Evolutionary conservation across 2,888 invertebrate species (phyloP).

Genomic region (Aporophyla nigra): DNA sequence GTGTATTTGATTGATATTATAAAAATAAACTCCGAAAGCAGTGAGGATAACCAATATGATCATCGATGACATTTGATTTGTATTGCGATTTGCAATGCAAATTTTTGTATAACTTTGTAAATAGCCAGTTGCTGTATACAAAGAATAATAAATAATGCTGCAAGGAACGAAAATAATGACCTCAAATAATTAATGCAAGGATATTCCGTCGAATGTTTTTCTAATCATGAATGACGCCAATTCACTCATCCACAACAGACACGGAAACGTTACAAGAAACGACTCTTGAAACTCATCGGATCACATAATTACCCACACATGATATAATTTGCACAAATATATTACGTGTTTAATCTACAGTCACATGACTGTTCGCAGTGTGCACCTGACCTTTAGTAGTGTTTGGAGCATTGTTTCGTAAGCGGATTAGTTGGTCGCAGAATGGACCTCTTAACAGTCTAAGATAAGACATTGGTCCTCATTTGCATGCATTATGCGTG

Average conservation of each 20-base stretch:
- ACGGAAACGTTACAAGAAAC: slow-evolving; percentile 27
- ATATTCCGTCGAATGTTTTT: neutral
- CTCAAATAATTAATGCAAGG: neutral
- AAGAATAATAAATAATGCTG: too few species aligned
- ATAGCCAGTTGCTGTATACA: neutral
- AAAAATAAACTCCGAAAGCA: neutral
- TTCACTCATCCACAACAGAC: slow-evolving; percentile 18
- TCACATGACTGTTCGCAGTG: slow-evolving; percentile 22
- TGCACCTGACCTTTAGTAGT: slow-evolving; percentile 25
- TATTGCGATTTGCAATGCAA: slow-evolving; percentile 4
- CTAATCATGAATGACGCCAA: slow-evolving; percentile 16
- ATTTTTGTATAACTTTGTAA: neutral
- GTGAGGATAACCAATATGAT: neutral
- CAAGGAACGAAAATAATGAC: neutral
- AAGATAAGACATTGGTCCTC: neutral
- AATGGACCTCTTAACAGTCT: slow-evolving; percentile 7
- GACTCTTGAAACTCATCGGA: slow-evolving; percentile 19
- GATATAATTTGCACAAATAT: slow-evolving; percentile 39
- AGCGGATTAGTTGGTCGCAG: slow-evolving; percentile 9
- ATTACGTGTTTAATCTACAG: slow-evolving; percentile 43
- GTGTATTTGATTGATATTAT: neutral
- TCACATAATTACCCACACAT: slow-evolving; percentile 35
- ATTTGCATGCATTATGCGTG: neutral
- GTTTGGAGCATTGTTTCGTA: slow-evolving; percentile 36
- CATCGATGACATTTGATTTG: neutral